Conservation (phyloP, 2,888 invertebrate genomes). For the Ornithoptera alexandrae region DNA sequence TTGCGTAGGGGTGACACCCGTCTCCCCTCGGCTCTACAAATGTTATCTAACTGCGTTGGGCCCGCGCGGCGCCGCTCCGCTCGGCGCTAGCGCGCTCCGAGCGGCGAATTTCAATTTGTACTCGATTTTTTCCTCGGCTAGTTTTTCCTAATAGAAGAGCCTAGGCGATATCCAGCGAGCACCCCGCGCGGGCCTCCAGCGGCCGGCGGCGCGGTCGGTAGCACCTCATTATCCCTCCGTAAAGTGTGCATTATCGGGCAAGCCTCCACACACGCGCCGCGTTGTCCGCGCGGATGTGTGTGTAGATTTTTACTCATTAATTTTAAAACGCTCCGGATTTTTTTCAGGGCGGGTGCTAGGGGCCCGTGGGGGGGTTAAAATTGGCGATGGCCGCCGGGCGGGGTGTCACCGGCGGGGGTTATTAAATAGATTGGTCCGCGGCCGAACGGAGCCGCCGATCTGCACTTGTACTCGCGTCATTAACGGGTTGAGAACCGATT, state of each 20-base stretch:
- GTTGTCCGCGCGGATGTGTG: conserved; percentile 72
- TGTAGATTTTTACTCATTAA: conserved; percentile 82
- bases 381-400: conserved; percentile 79
- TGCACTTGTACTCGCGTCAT: conserved; percentile 80
- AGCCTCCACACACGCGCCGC: conserved; percentile 61
- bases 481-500: conserved; percentile 80
- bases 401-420: conserved; percentile 80
- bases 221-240: conserved; percentile 50
- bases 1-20: conserved; percentile 78
- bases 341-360: conserved; percentile 79
- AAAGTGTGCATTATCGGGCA: conserved; percentile 66
- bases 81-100: conserved; percentile 70
- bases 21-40: conserved; percentile 69
- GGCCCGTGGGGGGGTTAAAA: conserved; percentile 70
- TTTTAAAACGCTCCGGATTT: conserved; percentile 82
- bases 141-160: conserved; percentile 64
- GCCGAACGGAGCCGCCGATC: conserved; percentile 80
- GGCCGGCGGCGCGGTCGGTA: conserved; percentile 39
- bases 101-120: conserved; percentile 75
- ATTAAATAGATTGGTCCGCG: conserved; percentile 82
- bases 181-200: conserved; percentile 38
- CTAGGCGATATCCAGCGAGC: conserved; percentile 51
- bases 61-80: conserved; percentile 66
- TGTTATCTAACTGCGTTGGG: conserved; percentile 79
- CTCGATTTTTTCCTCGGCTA: conserved; percentile 71